These are phyloP conservation scores for Trinorchestia longiramus DNA, from an alignment of 1,140 invertebrate species.

Conservation along the genomic window DNA sequence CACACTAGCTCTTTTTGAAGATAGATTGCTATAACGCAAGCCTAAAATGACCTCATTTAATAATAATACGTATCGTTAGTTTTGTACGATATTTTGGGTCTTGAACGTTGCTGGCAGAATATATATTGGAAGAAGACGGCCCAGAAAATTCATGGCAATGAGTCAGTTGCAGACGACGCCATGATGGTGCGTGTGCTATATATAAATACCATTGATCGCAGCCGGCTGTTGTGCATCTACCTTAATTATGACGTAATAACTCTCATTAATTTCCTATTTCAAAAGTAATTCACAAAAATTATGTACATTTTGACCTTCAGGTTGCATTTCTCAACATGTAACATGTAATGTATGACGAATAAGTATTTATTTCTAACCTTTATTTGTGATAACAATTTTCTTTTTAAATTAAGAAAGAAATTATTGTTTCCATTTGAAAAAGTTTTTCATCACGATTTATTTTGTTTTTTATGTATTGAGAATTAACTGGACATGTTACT, in stretches of 20 bases:
- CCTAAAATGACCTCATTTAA: neutral
- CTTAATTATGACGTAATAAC: neutral
- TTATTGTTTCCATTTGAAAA: no score
- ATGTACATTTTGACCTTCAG: neutral
- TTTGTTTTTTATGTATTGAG: no score
- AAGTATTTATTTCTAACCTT: no score
- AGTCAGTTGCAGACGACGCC: conserved; percentile 50
- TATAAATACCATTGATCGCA: conserved; percentile 42
- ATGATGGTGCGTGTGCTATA: conserved; percentile 47
- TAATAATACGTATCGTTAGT: neutral
- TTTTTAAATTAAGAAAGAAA: no score
- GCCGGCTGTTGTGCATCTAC: neutral
- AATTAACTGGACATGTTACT: no score
- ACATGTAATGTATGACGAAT: neutral
- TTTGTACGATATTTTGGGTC: neutral
- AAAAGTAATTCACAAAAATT: neutral
- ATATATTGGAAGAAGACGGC: conserved; percentile 39
- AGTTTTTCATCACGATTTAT: no score
- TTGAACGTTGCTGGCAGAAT: neutral
- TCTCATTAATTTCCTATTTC: neutral
- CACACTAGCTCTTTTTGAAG: neutral
- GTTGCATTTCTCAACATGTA: neutral
- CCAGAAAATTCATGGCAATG: conserved; percentile 52
- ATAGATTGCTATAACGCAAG: neutral
- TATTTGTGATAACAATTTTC: no score